Conservation (phyloP, 2,113 vertebrate species). For the Phalacrocorax aristotelis region DNA sequence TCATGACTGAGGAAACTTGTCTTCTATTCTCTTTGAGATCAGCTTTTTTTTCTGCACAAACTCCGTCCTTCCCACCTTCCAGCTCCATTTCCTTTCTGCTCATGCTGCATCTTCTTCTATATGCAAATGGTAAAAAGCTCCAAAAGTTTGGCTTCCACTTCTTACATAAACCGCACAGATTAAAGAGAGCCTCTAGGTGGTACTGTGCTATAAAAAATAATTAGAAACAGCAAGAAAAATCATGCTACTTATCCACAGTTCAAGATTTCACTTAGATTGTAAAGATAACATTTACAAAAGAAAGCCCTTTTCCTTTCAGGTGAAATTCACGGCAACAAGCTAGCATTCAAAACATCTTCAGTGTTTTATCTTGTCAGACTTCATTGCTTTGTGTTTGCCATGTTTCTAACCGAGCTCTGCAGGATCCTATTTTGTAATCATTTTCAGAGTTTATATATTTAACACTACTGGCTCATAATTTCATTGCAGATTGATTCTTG, state of each 20-base stretch:
- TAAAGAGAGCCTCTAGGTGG: constrained; percentile 36
- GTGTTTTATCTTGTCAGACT: not conserved
- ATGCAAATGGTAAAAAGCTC: not conserved
- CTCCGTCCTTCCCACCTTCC: not conserved
- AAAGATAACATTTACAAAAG: not conserved
- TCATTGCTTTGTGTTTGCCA: not conserved
- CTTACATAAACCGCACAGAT: not conserved
- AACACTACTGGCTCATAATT: not conserved
- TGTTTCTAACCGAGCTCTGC: not conserved
- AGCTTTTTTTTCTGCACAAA: not conserved
- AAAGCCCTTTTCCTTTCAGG: not conserved
- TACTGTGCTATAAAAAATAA: not conserved
- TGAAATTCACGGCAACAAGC: not conserved
- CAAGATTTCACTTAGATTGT: not conserved
- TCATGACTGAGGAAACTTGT: not conserved
- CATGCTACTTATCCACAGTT: not conserved
- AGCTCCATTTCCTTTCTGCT: not conserved
- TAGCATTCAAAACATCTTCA: not conserved
- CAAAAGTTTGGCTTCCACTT: not conserved
- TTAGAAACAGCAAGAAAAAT: not conserved
- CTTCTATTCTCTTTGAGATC: not conserved
- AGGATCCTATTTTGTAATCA: not conserved
- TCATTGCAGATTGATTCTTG: not conserved
- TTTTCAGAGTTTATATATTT: not conserved
- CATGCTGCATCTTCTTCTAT: not conserved